Base-by-base conservation (phyloP, 2,888 invertebrate genomes). In the Erynnis tages region DNA sequence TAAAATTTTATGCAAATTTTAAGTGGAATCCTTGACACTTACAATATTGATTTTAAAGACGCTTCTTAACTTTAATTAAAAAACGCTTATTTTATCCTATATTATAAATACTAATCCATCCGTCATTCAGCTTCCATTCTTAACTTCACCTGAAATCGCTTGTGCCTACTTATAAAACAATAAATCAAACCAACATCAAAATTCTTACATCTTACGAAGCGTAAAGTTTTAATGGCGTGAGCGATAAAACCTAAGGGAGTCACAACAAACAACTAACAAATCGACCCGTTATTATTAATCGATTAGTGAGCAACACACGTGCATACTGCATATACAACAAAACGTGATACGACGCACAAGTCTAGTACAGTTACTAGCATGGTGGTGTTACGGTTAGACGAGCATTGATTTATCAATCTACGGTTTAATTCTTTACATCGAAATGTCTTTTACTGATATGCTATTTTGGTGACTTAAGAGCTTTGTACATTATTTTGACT, bases 261-360 rank as follows among this genome's bases (percentile, higher is more conserved):
- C 30, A 32, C 38, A 45, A 30, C 21, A 34, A 8, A 34, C 16
- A 16, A 34, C 32, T 41, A 49, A 49, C 49, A 49, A 48, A 48
- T 32, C 30, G 32, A 16, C 37, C 55, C 53, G 49, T 56, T 56
- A 56, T 53, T 56, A 49, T n/a, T n/a, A n/a, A n/a, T n/a, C n/a
- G n/a, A 56, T 56, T 56, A 37, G 41, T 50, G 35, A 27, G 30
- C 55, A 32, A 41, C 41, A 49, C 55, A 56, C 55, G 55, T 56
- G 55, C 49, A 25, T 34, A 7, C 34, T n/a, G n/a, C 10, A 21
- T 32, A 14, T 11, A 25, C 25, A 38, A n/a, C 11, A 23, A 23
- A 30, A 50, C 53, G 55, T 56, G 53, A 53, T 25, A 35, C 21
- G 37, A 29, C 27, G 19, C 30, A 19, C 35, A 45, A 19, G 38